A percentile compares a stretch with the other conserved stretches of the same genome.
phyloP scores from a whole-genome alignment of 2,113 vertebrate genomes.

The Cebidichthys violaceus region DNA sequence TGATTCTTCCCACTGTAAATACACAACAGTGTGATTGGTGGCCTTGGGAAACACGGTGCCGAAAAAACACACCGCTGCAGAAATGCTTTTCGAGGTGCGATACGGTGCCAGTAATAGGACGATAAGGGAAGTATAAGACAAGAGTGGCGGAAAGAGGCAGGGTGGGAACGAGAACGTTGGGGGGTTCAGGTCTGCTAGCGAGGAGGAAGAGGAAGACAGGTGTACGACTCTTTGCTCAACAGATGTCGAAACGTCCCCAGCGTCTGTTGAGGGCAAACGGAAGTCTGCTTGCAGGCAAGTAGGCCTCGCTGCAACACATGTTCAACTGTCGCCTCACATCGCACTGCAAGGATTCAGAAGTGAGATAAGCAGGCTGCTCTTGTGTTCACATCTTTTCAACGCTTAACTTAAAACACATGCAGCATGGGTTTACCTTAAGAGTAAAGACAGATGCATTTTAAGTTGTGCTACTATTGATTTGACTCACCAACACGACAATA shows the following conservation, averaged over 20 bases:
- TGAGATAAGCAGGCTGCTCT: conserved; percentile 51
- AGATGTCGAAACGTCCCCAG: conserved; percentile 80
- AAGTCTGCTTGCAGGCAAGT: conserved; percentile 71
- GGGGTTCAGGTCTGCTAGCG: conserved; percentile 58
- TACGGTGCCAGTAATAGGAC: conserved; percentile 24
- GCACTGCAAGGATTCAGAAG: conserved; percentile 33
- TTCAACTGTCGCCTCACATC: conserved; percentile 69
- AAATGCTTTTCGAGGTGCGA: conserved; percentile 31
- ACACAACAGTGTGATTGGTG: conserved; percentile 68
- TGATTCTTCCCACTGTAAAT: conserved; percentile 73
- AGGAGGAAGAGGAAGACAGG: conserved; percentile 84
- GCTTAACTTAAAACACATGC: conserved; percentile 1
- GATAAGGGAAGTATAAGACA: conserved; percentile 66
- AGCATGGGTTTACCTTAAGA: not conserved
- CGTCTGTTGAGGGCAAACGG: conserved; percentile 76
- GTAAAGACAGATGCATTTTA: not conserved
- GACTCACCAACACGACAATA: not conserved
- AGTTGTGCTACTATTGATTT: not conserved
- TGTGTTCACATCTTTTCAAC: conserved; percentile 19
- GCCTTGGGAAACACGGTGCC: conserved; percentile 36
- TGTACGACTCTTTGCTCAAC: conserved; percentile 80
- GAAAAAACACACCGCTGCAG: conserved; percentile 17
- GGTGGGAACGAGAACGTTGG: conserved; percentile 40
- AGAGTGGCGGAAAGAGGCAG: conserved; percentile 32
- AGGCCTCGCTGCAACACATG: conserved; percentile 61